These are phyloP conservation scores for Taeniopygia guttata DNA, from an alignment of 2,797 vertebrate genomes.

Conservation along the genomic window DNA sequence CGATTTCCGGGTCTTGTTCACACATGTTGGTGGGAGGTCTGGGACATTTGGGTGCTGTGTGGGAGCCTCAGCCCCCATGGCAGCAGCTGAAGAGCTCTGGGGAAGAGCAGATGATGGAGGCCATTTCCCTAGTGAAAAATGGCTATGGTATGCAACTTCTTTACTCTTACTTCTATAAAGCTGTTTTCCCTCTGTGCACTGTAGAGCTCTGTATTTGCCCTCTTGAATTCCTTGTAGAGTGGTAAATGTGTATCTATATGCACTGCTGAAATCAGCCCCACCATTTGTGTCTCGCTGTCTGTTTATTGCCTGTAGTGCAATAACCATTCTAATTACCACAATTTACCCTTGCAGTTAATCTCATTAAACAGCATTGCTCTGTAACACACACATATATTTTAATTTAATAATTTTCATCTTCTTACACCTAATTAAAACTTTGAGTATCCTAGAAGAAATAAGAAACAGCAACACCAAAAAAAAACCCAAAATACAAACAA, in stretches of 20 bases:
- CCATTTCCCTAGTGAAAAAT: background rate
- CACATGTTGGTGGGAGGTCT: rapidly evolving
- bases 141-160: background rate
- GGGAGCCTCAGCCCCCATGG: background rate
- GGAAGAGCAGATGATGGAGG: background rate
- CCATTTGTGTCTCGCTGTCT: background rate
- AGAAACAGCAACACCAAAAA: background rate
- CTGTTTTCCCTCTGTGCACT: background rate
- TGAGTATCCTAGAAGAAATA: background rate
- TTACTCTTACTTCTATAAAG: background rate
- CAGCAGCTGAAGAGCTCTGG: background rate
- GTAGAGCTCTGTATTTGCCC: background rate
- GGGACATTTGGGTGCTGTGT: rapidly evolving
- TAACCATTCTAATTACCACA: background rate
- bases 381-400: background rate
- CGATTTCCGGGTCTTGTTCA: background rate
- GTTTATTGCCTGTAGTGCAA: background rate
- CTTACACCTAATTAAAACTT: background rate
- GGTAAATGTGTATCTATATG: background rate
- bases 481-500: background rate
- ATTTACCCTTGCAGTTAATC: background rate
- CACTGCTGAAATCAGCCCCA: background rate
- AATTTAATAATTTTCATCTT: background rate
- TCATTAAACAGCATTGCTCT: background rate
- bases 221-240: background rate